Evolutionary conservation across 2,113 vertebrate genomes (phyloP).

Genomic region (Etheostoma spectabile): DNA sequence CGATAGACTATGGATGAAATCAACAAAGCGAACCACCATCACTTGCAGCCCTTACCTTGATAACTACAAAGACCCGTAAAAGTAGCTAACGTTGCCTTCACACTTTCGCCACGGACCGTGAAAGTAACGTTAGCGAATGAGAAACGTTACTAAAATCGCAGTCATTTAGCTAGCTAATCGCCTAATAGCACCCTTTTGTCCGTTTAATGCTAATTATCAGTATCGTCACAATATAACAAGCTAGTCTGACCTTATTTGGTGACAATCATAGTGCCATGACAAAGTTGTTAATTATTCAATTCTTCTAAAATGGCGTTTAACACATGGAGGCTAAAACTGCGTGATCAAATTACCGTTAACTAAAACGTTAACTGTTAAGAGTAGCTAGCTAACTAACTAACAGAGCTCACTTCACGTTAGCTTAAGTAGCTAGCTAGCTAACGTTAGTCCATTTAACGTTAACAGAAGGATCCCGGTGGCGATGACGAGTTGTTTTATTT

Average conservation of each 20-base stretch:
- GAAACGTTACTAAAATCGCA: not conserved
- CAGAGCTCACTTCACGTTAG: slow-evolving; percentile 9
- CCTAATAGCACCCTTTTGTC: not conserved
- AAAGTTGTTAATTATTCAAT: not conserved
- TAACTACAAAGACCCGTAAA: not conserved
- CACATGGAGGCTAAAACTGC: not conserved
- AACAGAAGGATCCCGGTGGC: not conserved
- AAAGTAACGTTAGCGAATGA: not conserved
- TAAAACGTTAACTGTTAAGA: not conserved
- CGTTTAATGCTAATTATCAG: not conserved
- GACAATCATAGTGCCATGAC: not conserved
- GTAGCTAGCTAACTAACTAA: slow-evolving; percentile 4
- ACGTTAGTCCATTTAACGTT: not conserved
- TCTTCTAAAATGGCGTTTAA: not conserved
- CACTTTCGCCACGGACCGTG: not conserved
- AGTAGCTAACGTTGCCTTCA: not conserved
- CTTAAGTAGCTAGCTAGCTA: slow-evolving; percentile 9
- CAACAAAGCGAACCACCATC: not conserved
- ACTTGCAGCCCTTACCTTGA: not conserved
- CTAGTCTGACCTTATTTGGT: too few species aligned
- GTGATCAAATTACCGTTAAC: not conserved
- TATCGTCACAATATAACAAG: not conserved
- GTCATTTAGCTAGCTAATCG: not conserved
- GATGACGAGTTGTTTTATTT: not conserved
- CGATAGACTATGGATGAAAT: not conserved